Evolutionary conservation across 2,113 vertebrate species (phyloP), one percentile per base, ranked within the genome.

Genomic region (Rhinolophus sinicus): DNA sequence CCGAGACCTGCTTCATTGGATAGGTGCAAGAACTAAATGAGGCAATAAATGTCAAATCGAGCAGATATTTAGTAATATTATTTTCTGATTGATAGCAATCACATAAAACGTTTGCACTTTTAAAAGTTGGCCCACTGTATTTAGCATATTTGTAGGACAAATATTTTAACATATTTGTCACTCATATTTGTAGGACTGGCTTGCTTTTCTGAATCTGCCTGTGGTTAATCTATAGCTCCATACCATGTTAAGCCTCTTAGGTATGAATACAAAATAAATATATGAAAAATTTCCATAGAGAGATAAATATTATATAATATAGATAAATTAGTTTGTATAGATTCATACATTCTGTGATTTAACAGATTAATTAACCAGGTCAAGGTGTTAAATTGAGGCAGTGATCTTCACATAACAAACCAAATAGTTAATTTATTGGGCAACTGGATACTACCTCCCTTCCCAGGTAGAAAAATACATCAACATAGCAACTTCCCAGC

Each of bases 391-490:
- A 77, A 93, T 16, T 64, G 64, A 97, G 28, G 67, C 65, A 93
- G 85, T n/a, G 4, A 19, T 26, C 70, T 76, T 82, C 62, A 44
- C 73, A 69, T 54, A 88, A 81, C 92, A 72, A 88, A 3, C 5
- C 62, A 33, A 56, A 40, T 90, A 85, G 87, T 96, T 96, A 96
- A 52, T 92, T 95, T 96, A 93, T 76, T 95, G 89, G 89, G 56
- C 90, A 40, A 93, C 60, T 40, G 50, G 8, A 92, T 97, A 93
- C 83, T n/a, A 4, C 47, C 35, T 87, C 82, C 15, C 60, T 96
- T 93, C 82, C 47, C 83, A 83, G 75, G 90, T 64, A 94, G 84
- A 95, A 92, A 97, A 78, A 70, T 91, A 44, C 38, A 73, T 44
- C 86, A 72, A 21, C 24, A 64, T 47, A 89, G 19, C 64, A 40